phyloP scores from a whole-genome alignment of 2,113 vertebrate species.

The Poeciliopsis prolifica region DNA sequence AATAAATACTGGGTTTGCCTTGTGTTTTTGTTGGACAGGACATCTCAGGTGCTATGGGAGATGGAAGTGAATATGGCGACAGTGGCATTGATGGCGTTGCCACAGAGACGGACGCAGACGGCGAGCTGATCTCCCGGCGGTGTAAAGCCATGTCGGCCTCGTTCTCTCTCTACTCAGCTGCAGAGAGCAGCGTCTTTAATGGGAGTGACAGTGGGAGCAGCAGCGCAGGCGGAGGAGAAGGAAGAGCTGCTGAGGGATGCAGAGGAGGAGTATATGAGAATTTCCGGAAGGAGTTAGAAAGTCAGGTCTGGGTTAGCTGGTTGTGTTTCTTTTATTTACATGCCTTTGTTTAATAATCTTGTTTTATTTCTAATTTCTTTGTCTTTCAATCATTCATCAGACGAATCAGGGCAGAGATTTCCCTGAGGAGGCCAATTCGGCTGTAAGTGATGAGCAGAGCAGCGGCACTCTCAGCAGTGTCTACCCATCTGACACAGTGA shows the following conservation, averaged over 20 bases:
- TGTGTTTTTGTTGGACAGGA: conserved; percentile 78
- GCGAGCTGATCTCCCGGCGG: conserved; percentile 85
- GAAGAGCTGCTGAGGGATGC: conserved; percentile 74
- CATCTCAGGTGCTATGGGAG: conserved; percentile 82
- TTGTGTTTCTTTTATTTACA: neutral
- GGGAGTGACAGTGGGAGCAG: conserved; percentile 95
- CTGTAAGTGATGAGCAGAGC: conserved; percentile 91
- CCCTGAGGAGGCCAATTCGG: conserved; percentile 88
- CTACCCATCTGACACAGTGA: conserved; percentile 85
- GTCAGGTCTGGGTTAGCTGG: conserved; percentile 69
- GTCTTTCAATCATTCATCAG: conserved; percentile 17
- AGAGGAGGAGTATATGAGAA: conserved; percentile 93
- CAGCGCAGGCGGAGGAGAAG: conserved; percentile 84
- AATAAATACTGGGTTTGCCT: neutral
- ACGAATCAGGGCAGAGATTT: conserved; percentile 79
- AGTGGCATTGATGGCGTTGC: conserved; percentile 93
- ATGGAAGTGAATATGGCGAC: conserved; percentile 94
- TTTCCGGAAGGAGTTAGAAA: conserved; percentile 92
- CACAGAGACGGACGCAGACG: conserved; percentile 79
- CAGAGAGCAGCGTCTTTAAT: conserved; percentile 83
- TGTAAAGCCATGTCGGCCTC: conserved; percentile 94
- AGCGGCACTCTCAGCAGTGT: conserved; percentile 91
- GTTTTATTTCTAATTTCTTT: neutral
- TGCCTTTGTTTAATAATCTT: neutral
- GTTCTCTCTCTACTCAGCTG: conserved; percentile 86